These are phyloP conservation scores for Dicaeum eximium DNA, from an alignment of 2,113 vertebrate genomes.

Conservation along the genomic window DNA sequence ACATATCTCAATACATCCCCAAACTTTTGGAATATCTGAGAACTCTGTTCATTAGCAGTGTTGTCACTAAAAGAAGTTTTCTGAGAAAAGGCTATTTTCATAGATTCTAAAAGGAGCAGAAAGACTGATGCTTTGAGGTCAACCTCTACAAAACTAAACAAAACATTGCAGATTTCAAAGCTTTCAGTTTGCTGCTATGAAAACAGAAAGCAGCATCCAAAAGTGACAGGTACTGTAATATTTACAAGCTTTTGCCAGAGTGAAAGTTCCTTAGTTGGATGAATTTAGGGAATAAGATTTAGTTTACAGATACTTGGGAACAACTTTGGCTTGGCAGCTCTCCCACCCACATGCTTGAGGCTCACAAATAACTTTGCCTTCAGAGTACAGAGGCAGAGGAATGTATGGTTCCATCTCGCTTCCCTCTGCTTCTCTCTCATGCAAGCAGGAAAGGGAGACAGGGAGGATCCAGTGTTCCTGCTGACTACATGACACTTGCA, in stretches of 20 bases:
- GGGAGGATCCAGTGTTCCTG: neutral
- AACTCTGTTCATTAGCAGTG: neutral
- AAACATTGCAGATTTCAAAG: slow-evolving; percentile 58
- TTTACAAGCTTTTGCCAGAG: slow-evolving; percentile 52
- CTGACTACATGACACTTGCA: neutral
- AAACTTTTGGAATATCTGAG: neutral
- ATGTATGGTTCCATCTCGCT: neutral
- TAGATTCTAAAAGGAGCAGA: neutral
- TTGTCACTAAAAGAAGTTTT: neutral
- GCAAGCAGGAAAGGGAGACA: neutral
- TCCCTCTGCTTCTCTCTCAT: neutral
- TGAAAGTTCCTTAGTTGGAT: slow-evolving; percentile 36
- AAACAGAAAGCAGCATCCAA: slow-evolving; percentile 50
- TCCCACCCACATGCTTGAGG: slow-evolving; percentile 19
- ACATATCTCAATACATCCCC: neutral
- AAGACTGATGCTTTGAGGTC: slow-evolving; percentile 54
- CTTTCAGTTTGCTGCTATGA: slow-evolving; percentile 4
- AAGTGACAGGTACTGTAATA: slow-evolving; percentile 61
- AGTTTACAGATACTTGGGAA: slow-evolving; percentile 50
- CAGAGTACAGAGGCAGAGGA: slow-evolving; percentile 1
- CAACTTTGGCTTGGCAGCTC: slow-evolving; percentile 36
- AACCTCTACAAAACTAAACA: slow-evolving; percentile 27
- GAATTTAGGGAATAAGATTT: slow-evolving; percentile 42
- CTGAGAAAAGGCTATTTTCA: neutral
- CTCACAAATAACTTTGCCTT: slow-evolving; percentile 38